These are phyloP conservation scores for Catharus ustulatus DNA, from an alignment of 2,797 vertebrate species.

Conservation along the genomic window DNA sequence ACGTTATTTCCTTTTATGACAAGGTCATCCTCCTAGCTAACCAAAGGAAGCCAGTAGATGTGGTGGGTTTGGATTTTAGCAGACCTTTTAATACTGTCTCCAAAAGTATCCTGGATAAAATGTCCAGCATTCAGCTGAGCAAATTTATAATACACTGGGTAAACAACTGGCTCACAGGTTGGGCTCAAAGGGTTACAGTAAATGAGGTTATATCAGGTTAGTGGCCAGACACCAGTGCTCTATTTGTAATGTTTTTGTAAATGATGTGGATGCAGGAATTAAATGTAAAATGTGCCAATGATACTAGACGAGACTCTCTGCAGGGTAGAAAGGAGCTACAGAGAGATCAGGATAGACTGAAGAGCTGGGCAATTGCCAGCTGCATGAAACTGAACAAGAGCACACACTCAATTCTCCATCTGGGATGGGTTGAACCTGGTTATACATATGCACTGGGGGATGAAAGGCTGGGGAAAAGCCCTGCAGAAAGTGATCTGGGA, in stretches of 20 bases:
- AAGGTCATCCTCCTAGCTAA: not conserved
- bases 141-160: not conserved
- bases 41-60: not conserved
- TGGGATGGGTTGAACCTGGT: not conserved
- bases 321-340: not conserved
- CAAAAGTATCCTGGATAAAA: not conserved
- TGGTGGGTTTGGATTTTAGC: not conserved
- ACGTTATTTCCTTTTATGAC: not conserved
- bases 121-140: not conserved
- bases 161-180: not conserved
- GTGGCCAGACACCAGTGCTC: not conserved
- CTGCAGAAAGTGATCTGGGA: not conserved
- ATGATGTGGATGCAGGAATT: not conserved
- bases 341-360: not conserved
- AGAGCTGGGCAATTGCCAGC: not conserved
- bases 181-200: not conserved
- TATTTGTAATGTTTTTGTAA: not conserved
- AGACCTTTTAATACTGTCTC: not conserved
- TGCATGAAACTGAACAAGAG: not conserved
- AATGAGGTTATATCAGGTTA: not conserved
- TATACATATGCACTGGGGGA: no score
- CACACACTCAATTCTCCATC: not conserved
- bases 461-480: not conserved
- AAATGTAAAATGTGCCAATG: not conserved
- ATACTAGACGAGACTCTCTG: not conserved